These are phyloP conservation scores for Charina bottae DNA, from an alignment of 2,113 vertebrate species.

Conservation along the genomic window DNA sequence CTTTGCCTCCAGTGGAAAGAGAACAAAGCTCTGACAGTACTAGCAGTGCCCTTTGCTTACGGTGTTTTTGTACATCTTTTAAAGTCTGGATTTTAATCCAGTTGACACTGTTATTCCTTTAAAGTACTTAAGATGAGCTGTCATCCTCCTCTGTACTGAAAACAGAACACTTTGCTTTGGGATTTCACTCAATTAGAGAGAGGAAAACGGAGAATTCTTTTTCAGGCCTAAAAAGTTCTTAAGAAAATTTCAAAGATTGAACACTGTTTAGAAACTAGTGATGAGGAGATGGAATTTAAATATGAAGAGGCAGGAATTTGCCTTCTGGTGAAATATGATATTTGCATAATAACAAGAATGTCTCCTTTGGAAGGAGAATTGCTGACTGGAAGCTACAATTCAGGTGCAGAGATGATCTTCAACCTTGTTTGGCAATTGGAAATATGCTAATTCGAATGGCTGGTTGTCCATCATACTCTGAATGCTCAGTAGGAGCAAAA, in stretches of 20 bases:
- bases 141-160: neutral
- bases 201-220: constrained; percentile 10
- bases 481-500: constrained; percentile 4
- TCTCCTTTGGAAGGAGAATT: constrained; percentile 67
- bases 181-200: neutral
- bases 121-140: constrained; percentile 3
- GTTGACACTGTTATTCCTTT: constrained; percentile 22
- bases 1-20: neutral
- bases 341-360: constrained; percentile 76
- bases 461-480: constrained; percentile 44
- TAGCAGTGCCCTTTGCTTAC: neutral
- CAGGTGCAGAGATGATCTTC: constrained; percentile 49
- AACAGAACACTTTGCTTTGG: neutral
- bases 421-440: constrained; percentile 53
- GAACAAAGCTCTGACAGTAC: constrained; percentile 2
- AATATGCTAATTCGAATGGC: constrained; percentile 56
- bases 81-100: neutral
- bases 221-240: constrained; percentile 52
- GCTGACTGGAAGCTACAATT: constrained; percentile 70
- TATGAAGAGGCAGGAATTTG: constrained; percentile 72
- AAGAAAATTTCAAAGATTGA: constrained; percentile 59
- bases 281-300: constrained; percentile 72
- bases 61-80: neutral
- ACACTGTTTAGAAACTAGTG: constrained; percentile 65
- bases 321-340: constrained; percentile 72